These are phyloP conservation scores for Drosophila lacteicornis DNA, from an alignment of 1,140 invertebrate species.

Conservation along the genomic window DNA sequence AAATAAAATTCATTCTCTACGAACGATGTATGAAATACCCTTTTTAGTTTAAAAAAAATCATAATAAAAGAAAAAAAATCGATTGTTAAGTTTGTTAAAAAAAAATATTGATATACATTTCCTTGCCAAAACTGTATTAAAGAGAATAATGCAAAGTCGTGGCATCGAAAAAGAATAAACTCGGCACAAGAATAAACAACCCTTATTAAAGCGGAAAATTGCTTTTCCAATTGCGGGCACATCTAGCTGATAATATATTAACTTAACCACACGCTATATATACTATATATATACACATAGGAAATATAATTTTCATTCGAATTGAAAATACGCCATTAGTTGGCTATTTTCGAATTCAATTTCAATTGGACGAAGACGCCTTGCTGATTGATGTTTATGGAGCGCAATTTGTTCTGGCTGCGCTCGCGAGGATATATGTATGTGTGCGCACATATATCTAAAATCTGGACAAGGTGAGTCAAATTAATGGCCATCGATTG, in stretches of 20 bases:
- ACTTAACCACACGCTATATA: not conserved
- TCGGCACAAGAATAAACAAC: slow-evolving; percentile 7
- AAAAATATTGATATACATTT: too few species aligned
- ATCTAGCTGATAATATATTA: slow-evolving; percentile 41
- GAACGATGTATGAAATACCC: not conserved
- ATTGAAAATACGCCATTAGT: slow-evolving; percentile 55
- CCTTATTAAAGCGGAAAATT: slow-evolving; percentile 24
- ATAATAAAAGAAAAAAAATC: not conserved
- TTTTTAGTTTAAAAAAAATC: not conserved
- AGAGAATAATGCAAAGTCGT: not conserved
- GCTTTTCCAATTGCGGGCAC: slow-evolving; percentile 32
- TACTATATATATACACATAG: slow-evolving; percentile 3
- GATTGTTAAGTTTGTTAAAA: not conserved
- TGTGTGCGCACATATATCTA: slow-evolving; percentile 13
- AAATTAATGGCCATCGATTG: slow-evolving; percentile 29
- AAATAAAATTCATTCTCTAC: not conserved
- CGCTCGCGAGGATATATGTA: slow-evolving; percentile 21
- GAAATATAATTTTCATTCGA: slow-evolving; percentile 32
- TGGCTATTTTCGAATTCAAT: slow-evolving; percentile 37
- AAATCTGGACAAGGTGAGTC: slow-evolving; percentile 37
- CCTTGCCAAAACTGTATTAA: too few species aligned
- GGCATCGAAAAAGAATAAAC: not conserved
- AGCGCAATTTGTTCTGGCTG: slow-evolving; percentile 46
- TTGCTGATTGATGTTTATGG: slow-evolving; percentile 58
- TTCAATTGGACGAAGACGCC: slow-evolving; percentile 39